phyloP scores from a whole-genome alignment of 2,113 vertebrate species.

The Cnemophilus loriae region DNA sequence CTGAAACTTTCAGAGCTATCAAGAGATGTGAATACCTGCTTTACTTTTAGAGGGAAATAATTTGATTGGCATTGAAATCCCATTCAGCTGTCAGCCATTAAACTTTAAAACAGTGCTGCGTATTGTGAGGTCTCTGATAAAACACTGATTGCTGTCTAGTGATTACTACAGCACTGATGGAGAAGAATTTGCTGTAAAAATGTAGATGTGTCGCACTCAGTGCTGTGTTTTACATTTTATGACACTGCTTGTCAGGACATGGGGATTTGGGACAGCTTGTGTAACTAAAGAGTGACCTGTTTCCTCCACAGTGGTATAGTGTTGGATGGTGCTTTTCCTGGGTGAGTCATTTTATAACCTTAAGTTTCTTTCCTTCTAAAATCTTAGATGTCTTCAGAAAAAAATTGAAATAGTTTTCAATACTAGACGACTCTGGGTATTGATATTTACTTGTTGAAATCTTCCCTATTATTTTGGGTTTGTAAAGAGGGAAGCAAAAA shows the following conservation, averaged over 20 bases:
- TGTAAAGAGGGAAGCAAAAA: background rate
- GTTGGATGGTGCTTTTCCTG: background rate
- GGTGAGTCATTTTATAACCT: background rate
- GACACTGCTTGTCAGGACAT: background rate
- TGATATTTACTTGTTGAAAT: background rate
- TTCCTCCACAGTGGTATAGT: background rate
- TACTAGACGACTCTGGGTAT: background rate
- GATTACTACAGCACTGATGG: background rate
- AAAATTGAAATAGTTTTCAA: background rate
- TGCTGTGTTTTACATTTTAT: background rate
- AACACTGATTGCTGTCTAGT: background rate
- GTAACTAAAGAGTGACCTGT: background rate
- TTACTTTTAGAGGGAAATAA: background rate
- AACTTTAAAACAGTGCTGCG: background rate
- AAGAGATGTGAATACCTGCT: background rate
- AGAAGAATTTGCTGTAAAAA: background rate
- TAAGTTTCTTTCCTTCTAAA: background rate
- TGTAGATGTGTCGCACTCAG: background rate
- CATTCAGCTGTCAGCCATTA: background rate
- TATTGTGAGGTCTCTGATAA: background rate
- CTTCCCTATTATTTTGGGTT: background rate
- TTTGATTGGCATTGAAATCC: background rate
- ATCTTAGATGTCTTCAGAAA: background rate
- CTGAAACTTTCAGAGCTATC: background rate
- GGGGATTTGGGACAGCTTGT: background rate